These are phyloP conservation scores for Notoglanidium macrostoma DNA, from an alignment of 2,797 vertebrate species.

Conservation along the genomic window DNA sequence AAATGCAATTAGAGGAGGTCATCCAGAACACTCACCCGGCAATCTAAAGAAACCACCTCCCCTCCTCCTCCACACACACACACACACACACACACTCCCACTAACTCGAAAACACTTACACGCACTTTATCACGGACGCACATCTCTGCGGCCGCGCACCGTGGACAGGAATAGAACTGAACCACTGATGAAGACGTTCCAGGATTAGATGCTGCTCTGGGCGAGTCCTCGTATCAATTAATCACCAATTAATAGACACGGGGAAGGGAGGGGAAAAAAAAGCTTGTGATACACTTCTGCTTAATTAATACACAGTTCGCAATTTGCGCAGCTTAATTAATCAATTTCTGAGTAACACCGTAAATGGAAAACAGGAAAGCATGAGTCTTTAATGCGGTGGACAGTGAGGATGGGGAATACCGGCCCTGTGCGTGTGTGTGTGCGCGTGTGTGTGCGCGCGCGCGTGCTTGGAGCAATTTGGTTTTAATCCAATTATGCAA, in stretches of 20 bases:
- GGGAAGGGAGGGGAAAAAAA: conserved; percentile 41
- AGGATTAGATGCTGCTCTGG: conserved; percentile 66
- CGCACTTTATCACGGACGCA: conserved; percentile 19
- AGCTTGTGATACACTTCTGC: conserved; percentile 68
- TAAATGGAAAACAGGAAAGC: conserved; percentile 17
- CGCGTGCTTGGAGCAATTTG: conserved; percentile 58
- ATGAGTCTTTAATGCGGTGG: conserved; percentile 19
- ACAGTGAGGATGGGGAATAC: conserved; percentile 39
- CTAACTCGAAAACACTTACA: background rate
- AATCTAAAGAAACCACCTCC: conserved; percentile 67
- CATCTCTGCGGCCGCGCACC: conserved; percentile 19
- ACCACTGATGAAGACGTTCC: conserved; percentile 56
- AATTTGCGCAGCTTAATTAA: conserved; percentile 73
- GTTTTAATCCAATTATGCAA: conserved; percentile 54
- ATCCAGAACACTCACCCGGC: conserved; percentile 68
- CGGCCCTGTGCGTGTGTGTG: background rate
- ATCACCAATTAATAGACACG: conserved; percentile 69
- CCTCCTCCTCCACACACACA: conserved; percentile 15
- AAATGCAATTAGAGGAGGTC: conserved; percentile 73
- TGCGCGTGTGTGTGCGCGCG: conserved; percentile 8
- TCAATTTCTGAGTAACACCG: conserved; percentile 66
- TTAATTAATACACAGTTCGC: conserved; percentile 76
- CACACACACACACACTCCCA: background rate
- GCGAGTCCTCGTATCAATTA: conserved; percentile 69
- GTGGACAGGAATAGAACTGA: conserved; percentile 31